These are phyloP conservation scores for Pseudomugil gertrudae DNA, from an alignment of 2,797 vertebrate species.

Conservation along the genomic window DNA sequence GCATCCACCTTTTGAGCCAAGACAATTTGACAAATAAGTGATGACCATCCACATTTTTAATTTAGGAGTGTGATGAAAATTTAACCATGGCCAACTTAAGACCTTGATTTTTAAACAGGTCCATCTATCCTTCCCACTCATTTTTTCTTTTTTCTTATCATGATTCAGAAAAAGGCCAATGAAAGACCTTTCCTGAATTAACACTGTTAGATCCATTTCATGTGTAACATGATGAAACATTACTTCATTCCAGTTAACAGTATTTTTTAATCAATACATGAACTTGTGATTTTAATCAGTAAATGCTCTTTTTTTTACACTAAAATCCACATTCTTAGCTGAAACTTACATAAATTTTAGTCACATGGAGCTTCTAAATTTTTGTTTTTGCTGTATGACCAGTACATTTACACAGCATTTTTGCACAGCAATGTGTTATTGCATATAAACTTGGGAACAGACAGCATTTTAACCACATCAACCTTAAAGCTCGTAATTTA, in stretches of 20 bases:
- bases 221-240: neutral
- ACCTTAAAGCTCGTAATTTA: neutral
- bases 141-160: conserved; percentile 10
- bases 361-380: neutral
- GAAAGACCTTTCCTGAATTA: neutral
- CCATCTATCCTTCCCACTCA: conserved; percentile 21
- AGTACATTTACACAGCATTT: neutral
- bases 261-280: neutral
- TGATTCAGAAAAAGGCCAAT: neutral
- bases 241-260: neutral
- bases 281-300: neutral
- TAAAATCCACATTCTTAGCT: neutral
- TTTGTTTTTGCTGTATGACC: neutral
- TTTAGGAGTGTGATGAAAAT: conserved; percentile 83
- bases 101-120: conserved; percentile 76
- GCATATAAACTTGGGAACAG: neutral
- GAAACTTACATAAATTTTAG: neutral
- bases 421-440: neutral
- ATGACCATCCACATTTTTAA: conserved; percentile 86
- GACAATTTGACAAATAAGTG: conserved; percentile 84
- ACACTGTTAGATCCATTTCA: neutral
- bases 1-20: conserved; percentile 74
- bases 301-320: neutral
- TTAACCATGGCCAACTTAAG: conserved; percentile 74
- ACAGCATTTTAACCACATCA: neutral